Percentiles rank a stretch among this genome's conserved stretches.
Conservation (phyloP, 2,888 invertebrate genomes). For the Hirtodrosophila duncani region DNA sequence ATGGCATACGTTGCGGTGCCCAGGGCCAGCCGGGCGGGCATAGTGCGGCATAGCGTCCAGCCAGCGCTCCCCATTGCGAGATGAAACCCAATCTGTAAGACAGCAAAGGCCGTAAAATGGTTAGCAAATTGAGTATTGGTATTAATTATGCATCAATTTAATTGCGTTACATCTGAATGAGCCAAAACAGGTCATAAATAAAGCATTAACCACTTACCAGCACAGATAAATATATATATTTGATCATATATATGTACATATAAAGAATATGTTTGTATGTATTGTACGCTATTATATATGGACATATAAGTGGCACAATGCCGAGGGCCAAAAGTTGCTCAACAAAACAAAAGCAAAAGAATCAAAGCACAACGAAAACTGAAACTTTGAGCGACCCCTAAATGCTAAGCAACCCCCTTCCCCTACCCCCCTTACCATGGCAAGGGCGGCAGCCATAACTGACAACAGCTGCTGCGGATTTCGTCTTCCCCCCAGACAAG, state of each 20-base stretch:
- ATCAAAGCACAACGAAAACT: slow-evolving; percentile 21
- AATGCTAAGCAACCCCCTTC: slow-evolving; percentile 49
- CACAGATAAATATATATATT: too few species aligned
- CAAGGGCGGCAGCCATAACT: slow-evolving; percentile 45
- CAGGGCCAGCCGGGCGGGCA: slow-evolving; percentile 84
- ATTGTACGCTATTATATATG: neutral
- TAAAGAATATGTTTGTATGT: too few species aligned
- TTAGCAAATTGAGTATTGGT: slow-evolving; percentile 40
- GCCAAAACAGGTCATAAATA: slow-evolving; percentile 5
- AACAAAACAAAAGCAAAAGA: slow-evolving; percentile 26
- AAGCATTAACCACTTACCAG: slow-evolving; percentile 34
- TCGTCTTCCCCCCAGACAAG: slow-evolving; percentile 22
- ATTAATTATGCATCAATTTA: slow-evolving; percentile 43
- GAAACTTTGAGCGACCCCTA: slow-evolving; percentile 49
- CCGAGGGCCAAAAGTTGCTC: slow-evolving; percentile 44
- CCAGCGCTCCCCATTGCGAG: slow-evolving; percentile 89
- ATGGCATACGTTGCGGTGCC: slow-evolving; percentile 79
- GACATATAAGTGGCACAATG: slow-evolving; percentile 20
- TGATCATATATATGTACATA: too few species aligned
- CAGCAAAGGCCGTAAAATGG: slow-evolving; percentile 28
- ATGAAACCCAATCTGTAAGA: slow-evolving; percentile 87
- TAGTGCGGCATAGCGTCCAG: slow-evolving; percentile 85
- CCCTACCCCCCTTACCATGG: too few species aligned
- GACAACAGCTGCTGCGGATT: slow-evolving; percentile 68
- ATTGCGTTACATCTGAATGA: slow-evolving; percentile 29